Conservation (phyloP, 2,113 vertebrate genomes). For the Cinclus cinclus region DNA sequence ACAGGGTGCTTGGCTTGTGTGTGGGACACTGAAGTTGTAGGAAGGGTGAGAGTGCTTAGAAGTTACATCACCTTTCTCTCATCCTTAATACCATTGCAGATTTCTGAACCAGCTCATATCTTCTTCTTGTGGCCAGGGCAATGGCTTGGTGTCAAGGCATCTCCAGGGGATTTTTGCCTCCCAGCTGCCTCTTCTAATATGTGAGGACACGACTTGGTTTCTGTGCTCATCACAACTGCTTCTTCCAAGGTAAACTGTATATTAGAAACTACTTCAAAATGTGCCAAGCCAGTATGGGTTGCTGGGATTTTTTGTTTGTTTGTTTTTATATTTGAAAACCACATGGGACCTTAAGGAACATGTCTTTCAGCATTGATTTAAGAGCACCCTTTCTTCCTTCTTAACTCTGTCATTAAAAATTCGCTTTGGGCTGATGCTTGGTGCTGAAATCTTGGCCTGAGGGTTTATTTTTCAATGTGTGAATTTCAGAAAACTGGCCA, state of each 20-base stretch:
- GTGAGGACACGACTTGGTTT: fast-evolving
- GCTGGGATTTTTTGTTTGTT: background rate
- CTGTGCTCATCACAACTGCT: background rate
- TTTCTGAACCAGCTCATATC: background rate
- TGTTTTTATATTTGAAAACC: background rate
- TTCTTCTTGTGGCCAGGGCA: background rate
- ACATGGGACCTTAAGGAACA: background rate
- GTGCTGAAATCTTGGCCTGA: background rate
- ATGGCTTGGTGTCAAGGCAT: background rate
- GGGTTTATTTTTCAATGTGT: background rate
- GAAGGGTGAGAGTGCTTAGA: background rate
- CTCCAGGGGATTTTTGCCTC: background rate
- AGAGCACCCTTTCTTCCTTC: background rate
- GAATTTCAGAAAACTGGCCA: background rate
- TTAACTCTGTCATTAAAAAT: background rate
- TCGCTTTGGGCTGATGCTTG: background rate
- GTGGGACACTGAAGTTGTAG: background rate
- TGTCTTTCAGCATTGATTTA: background rate
- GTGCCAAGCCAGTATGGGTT: background rate
- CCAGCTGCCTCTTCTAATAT: background rate
- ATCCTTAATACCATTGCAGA: background rate
- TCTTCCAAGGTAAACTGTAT: background rate
- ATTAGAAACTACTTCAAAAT: background rate
- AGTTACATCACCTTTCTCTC: background rate
- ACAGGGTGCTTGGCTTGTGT: background rate